Conservation (phyloP, 2,888 invertebrate species). For the Xestia ashworthii region DNA sequence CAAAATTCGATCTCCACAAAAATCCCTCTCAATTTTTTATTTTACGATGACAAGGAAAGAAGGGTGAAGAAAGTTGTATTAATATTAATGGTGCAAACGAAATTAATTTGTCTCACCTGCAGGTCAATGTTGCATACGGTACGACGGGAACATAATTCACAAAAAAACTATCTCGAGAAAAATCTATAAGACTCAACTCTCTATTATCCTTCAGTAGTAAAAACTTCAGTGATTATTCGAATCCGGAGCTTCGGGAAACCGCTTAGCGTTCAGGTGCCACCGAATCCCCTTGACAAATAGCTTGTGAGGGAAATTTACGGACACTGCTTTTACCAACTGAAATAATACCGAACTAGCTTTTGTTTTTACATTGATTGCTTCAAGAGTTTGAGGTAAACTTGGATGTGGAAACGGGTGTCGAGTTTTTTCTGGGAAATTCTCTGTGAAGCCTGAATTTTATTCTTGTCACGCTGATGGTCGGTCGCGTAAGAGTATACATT, state of each 20-base stretch:
- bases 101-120: too few species aligned
- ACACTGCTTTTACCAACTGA: constrained; percentile 36
- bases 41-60: too few species aligned
- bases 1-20: too few species aligned
- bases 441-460: too few species aligned
- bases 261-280: constrained; percentile 62
- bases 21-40: too few species aligned
- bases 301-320: constrained; percentile 58
- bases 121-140: too few species aligned
- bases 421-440: too few species aligned
- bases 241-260: constrained; percentile 51
- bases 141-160: neutral
- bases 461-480: too few species aligned
- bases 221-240: constrained; percentile 62
- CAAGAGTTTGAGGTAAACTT: neutral
- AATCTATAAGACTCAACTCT: constrained; percentile 26
- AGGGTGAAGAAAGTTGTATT: too few species aligned
- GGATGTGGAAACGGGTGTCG: neutral
- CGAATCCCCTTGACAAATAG: constrained; percentile 63
- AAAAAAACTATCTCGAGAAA: constrained; percentile 7
- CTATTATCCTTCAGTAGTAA: constrained; percentile 49
- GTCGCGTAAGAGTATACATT: too few species aligned
- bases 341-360: constrained; percentile 44
- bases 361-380: constrained; percentile 33
- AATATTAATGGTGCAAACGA: too few species aligned